A percentile compares a stretch with the other conserved stretches of the same genome.
Conservation (phyloP, 2,888 invertebrate genomes). For the Caenorhabditis afra region DNA sequence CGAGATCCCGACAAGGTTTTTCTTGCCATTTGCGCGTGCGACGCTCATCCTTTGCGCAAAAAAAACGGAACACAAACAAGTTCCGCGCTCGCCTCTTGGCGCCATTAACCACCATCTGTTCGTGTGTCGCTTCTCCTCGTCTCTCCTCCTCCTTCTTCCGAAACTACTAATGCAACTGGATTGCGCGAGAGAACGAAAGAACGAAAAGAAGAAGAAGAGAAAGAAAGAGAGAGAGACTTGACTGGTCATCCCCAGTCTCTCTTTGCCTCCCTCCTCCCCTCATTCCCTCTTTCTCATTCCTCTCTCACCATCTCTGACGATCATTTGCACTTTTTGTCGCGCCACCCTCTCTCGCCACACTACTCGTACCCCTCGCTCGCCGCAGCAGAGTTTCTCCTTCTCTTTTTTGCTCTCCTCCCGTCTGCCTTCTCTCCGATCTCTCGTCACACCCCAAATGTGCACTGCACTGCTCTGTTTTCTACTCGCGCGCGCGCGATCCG, state of each 20-base stretch:
- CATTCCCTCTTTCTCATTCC: conserved; percentile 5
- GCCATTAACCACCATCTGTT: conserved; percentile 50
- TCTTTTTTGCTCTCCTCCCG: conserved; percentile 28
- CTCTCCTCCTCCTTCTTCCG: conserved; percentile 15
- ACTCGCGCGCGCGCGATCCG: too few species aligned
- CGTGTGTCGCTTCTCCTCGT: not conserved
- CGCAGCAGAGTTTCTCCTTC: not conserved
- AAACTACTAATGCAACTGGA: conserved; percentile 49
- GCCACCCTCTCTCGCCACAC: conserved; percentile 19
- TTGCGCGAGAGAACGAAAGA: conserved; percentile 28
- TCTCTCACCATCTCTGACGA: conserved; percentile 26
- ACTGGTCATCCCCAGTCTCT: conserved; percentile 21
- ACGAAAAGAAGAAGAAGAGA: too few species aligned
- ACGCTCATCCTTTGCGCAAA: too few species aligned
- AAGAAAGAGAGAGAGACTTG: too few species aligned
- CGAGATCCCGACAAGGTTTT: too few species aligned
- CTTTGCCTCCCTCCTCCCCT: conserved; percentile 11
- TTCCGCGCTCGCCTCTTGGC: conserved; percentile 13
- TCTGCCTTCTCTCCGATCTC: conserved; percentile 25
- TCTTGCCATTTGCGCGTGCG: too few species aligned
- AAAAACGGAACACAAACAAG: conserved; percentile 49
- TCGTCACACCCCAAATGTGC: conserved; percentile 26
- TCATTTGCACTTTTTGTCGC: conserved; percentile 42
- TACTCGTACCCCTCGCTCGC: conserved; percentile 1
- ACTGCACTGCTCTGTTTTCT: conserved; percentile 23